Evolutionary conservation across 2,888 invertebrate genomes (phyloP), one percentile per base, ranked within the genome.

Genomic region (Heliconius erato): DNA sequence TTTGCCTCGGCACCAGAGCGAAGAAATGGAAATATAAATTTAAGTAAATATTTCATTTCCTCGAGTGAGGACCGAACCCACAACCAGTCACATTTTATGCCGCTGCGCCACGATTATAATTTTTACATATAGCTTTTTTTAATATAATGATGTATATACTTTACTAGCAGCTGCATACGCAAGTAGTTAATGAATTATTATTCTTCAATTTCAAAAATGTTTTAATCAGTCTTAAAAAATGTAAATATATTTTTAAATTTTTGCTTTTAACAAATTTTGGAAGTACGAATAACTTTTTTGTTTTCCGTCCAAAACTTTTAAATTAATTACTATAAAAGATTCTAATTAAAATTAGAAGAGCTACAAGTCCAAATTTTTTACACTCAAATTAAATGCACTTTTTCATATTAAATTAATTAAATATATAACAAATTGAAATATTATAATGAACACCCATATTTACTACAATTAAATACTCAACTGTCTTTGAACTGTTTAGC

Each of bases 401-500:
- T 16, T 2, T 26, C 65, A 67, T 65, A 65, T 26, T 28, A 65
- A 14, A 12, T 26, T 65, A 3, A 54, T 19, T 19, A 28, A 65
- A 65, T 65, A 65, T 14, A 14, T 14, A 54, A 54, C 54, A 54
- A 54, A 54, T 54, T 3, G 7, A 54, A 3, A 23, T 23, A 19
- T 9, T 54, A 54, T 9, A 23, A 7, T 54, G 7, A 54, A 19
- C 16, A 19, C 7, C 23, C 54, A 54, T 35, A 35, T 54, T 82
- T 80, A 63, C 26, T 11, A 67, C 12, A 32, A 32, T 54, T 80
- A 71, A 72, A 14, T n/a, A 59, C 44, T 76, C 65, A 26, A 32
- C 40, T 72, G 79, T 76, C 79, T 74, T 28, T 49, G 63, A 80
- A 80, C 67, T 78, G 79, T 78, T 84, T 79, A 78, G 79, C 54